phyloP scores from a whole-genome alignment of 2,797 vertebrate species.

The Cossypha heuglini region DNA sequence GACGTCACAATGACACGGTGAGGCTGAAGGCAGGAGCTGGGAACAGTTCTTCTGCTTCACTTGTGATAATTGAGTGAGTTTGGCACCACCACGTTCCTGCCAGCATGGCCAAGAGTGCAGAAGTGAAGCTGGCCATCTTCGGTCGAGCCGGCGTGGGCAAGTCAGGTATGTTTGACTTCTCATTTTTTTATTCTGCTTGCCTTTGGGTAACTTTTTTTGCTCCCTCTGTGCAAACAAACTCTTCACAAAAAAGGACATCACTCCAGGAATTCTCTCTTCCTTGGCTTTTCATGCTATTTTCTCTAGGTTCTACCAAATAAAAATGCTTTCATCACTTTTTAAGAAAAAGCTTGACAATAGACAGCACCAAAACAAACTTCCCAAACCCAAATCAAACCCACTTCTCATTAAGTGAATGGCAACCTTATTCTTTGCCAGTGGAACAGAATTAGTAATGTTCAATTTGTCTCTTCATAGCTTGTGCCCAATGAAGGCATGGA shows the following conservation, averaged over 20 bases:
- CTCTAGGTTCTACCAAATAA: neutral
- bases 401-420: neutral
- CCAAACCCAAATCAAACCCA: neutral
- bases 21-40: slow-evolving; percentile 31
- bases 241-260: neutral
- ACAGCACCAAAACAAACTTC: neutral
- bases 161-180: slow-evolving; percentile 82
- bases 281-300: neutral
- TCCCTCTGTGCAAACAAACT: neutral
- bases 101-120: slow-evolving; percentile 92
- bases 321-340: neutral
- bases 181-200: neutral
- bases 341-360: neutral
- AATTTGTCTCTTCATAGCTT: neutral
- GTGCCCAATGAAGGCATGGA: neutral
- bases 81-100: neutral
- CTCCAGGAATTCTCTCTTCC: neutral
- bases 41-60: neutral
- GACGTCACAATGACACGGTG: slow-evolving; percentile 68
- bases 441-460: neutral
- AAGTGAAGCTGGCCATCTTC: slow-evolving; percentile 94
- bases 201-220: neutral
- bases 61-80: neutral
- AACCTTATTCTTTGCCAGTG: neutral
- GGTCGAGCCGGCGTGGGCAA: slow-evolving; percentile 95